These are phyloP conservation scores for Teinopalpus imperialis DNA, from an alignment of 2,888 invertebrate species.

Conservation along the genomic window DNA sequence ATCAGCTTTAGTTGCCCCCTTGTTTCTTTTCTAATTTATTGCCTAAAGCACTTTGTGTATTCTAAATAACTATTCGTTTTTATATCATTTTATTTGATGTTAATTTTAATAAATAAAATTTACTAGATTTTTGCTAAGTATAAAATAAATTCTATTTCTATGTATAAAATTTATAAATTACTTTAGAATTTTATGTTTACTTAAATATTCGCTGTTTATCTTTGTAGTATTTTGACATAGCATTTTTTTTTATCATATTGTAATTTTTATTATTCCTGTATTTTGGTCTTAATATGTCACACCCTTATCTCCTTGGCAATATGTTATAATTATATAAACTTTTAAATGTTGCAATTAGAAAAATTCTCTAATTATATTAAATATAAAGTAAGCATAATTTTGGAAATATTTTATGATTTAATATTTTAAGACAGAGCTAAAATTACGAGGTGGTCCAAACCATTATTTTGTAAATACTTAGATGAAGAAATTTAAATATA, in stretches of 20 bases:
- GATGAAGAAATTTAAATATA: slow-evolving; percentile 15
- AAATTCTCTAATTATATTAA: slow-evolving; percentile 2
- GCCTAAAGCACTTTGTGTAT: neutral
- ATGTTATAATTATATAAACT: neutral
- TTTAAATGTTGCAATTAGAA: slow-evolving; percentile 6
- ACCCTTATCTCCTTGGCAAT: slow-evolving; percentile 1
- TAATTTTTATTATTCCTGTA: neutral
- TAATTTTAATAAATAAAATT: no score
- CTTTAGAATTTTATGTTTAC: no score
- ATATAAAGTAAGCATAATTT: slow-evolving; percentile 12
- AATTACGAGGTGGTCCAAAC: slow-evolving; percentile 24
- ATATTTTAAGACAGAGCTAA: slow-evolving; percentile 11
- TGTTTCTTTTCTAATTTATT: neutral
- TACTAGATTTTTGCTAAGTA: no score
- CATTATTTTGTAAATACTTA: slow-evolving; percentile 20
- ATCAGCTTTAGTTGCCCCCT: no score
- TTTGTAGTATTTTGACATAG: no score
- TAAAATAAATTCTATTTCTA: no score
- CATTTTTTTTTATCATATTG: no score
- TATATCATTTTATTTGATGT: slow-evolving; percentile 16
- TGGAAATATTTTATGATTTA: slow-evolving; percentile 21
- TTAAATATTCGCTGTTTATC: no score
- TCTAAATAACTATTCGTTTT: neutral
- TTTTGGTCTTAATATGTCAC: no score
- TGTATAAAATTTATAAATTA: no score